phyloP scores from a whole-genome alignment of 1,140 invertebrate genomes.

The Paraescarpia echinospica region DNA sequence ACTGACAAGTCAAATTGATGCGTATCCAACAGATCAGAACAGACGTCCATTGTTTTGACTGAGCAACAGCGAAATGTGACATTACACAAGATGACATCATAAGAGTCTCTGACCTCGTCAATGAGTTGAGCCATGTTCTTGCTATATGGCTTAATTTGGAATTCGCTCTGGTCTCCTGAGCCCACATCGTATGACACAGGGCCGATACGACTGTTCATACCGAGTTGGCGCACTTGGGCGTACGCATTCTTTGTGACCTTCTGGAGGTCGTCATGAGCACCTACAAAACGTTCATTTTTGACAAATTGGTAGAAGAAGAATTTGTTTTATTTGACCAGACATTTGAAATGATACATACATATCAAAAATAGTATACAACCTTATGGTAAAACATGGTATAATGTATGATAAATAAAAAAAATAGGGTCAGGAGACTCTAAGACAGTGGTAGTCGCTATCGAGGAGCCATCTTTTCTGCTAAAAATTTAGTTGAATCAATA shows the following conservation, averaged over 20 bases:
- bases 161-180: conserved; percentile 87
- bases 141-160: conserved; percentile 96
- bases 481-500: no score
- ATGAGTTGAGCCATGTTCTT: conserved; percentile 96
- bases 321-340: neutral
- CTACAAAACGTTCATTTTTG: conserved; percentile 59
- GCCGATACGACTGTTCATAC: conserved; percentile 97
- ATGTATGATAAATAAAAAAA: no score
- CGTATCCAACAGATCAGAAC: no score
- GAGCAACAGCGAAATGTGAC: no score
- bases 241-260: conserved; percentile 83
- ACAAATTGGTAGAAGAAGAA: neutral
- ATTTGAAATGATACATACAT: no score
- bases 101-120: conserved; percentile 67
- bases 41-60: no score
- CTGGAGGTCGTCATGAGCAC: conserved; percentile 96
- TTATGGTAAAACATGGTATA: no score
- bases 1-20: no score
- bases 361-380: no score
- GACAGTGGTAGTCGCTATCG: no score
- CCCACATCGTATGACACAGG: conserved; percentile 86
- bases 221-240: conserved; percentile 83
- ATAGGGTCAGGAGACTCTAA: no score
- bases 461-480: no score
- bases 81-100: neutral